Base-by-base conservation (phyloP, 2,113 vertebrate species). In the Thalassarche chlororhynchos region DNA sequence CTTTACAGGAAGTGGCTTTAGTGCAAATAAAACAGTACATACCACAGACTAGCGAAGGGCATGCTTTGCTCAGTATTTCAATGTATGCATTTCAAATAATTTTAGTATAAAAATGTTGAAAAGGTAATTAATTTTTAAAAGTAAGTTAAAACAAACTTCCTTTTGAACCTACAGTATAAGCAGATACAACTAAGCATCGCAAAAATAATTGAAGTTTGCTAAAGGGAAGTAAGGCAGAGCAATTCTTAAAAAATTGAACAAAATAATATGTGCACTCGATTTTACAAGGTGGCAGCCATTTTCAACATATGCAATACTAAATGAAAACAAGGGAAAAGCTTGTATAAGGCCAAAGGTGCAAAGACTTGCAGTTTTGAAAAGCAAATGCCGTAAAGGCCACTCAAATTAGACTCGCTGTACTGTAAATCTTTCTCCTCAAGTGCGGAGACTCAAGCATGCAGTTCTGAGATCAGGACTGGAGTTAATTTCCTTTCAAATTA, bases 321-420 rank as follows among this genome's bases (percentile, higher is more conserved):
- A 95, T 21, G 62, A 93, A 97, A 97, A 95, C 84, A 95, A 87
- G 93, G 98, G 95, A 96, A 98, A 97, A 95, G 87, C 96, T 98
- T 97, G 96, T 98, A 96, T 99, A 99, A 99, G 99, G 99, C 99
- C 91, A 88, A 99, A 98, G 98, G 98, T 98, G 98, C 97, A 95
- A 98, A 96, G 96, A 96, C 91, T 98, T 91, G 98, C 96, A 97
- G 96, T 95, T 98, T 94, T 94, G 94, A 96, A 98, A 98, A 98
- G 98, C 96, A 98, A 98, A 97, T 97, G 98, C 98, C 98, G 46
- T 76, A 79, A 95, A 96, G 96, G 96, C 96, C 95, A 96, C 90
- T 95, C 93, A 94, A 96, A 98, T 98, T 97, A 97, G 96, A 96
- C 95, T 98, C 93, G 85, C 93, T 96, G 94, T 96, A 97, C 96